These are phyloP conservation scores for Xanthostigma xanthostigma DNA, from an alignment of 2,888 invertebrate genomes.

Conservation along the genomic window DNA sequence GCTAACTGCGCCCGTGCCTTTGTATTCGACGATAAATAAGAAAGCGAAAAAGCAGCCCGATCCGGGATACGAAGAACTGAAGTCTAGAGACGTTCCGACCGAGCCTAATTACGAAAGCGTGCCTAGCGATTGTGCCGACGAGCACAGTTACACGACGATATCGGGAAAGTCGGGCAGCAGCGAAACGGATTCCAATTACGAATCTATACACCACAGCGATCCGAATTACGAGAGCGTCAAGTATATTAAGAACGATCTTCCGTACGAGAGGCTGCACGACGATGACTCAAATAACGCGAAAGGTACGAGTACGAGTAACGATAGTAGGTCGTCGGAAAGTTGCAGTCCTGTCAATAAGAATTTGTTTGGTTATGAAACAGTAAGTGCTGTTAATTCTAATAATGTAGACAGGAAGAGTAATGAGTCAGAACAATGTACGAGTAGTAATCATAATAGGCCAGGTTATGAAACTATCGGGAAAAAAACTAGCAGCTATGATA, in stretches of 20 bases:
- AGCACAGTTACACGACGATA: constrained; percentile 42
- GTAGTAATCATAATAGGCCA: too few species aligned
- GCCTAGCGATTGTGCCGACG: constrained; percentile 34
- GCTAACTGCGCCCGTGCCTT: too few species aligned
- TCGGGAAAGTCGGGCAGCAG: constrained; percentile 38
- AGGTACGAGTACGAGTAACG: not conserved
- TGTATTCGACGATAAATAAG: constrained; percentile 28
- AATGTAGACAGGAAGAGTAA: too few species aligned
- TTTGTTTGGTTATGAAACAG: too few species aligned
- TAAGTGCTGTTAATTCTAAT: too few species aligned
- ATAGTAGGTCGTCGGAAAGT: too few species aligned
- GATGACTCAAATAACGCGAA: constrained; percentile 16
- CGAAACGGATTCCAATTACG: constrained; percentile 57
- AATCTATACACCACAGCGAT: constrained; percentile 50
- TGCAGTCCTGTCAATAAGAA: too few species aligned
- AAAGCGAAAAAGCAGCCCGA: constrained; percentile 23
- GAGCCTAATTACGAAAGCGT: constrained; percentile 70
- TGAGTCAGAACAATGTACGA: too few species aligned
- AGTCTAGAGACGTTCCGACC: constrained; percentile 32
- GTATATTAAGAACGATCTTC: constrained; percentile 53
- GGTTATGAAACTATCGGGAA: too few species aligned
- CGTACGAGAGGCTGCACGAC: constrained; percentile 44
- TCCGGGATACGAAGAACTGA: constrained; percentile 37
- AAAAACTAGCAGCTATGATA: too few species aligned
- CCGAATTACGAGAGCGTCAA: constrained; percentile 74